Conservation (phyloP, 1,140 invertebrate species). For the Cotesia chilonis region DNA sequence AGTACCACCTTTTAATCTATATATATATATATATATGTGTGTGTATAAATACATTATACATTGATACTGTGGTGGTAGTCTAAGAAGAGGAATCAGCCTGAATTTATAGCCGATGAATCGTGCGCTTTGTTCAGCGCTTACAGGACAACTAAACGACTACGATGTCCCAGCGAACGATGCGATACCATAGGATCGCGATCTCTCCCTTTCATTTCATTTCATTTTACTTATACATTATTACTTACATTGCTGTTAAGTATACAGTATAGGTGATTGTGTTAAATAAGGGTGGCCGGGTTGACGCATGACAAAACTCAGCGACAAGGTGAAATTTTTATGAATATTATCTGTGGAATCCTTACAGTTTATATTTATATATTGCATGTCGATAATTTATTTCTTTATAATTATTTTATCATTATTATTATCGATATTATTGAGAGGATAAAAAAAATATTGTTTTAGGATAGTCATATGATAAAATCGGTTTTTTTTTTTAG, state of each 20-base stretch:
- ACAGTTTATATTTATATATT: no score
- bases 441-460: no score
- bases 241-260: not conserved
- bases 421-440: no score
- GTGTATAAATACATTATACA: not conserved
- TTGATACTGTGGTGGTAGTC: not conserved
- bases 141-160: not conserved
- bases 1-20: not conserved
- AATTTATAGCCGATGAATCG: conserved; percentile 34
- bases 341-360: not conserved
- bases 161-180: not conserved
- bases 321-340: conserved; percentile 26
- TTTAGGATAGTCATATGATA: no score
- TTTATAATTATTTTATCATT: no score
- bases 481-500: no score
- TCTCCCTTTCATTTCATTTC: no score
- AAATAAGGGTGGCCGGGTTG: not conserved
- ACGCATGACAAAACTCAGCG: conserved; percentile 20
- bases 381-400: no score
- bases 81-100: conserved; percentile 25
- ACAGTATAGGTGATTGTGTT: not conserved
- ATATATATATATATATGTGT: conserved; percentile 11
- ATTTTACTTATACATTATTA: no score
- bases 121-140: conserved; percentile 29
- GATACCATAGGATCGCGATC: no score